These are phyloP conservation scores for Astropecten irregularis DNA, from an alignment of 53 echinoderm and acorn worm species.

Conservation along the genomic window DNA sequence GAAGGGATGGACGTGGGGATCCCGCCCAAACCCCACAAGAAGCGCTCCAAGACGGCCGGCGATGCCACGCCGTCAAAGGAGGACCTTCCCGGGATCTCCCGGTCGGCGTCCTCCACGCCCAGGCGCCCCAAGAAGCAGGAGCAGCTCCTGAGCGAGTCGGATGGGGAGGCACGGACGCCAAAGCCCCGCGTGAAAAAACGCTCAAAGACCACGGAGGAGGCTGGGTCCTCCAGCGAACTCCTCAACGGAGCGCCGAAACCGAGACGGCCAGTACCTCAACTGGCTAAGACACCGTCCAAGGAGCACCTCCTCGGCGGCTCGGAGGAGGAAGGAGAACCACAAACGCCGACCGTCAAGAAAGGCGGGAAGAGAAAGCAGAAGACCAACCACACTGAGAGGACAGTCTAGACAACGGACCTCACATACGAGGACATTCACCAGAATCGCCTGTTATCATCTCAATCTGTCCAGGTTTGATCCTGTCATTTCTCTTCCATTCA, in stretches of 20 bases:
- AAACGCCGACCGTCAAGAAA: conserved; percentile 48
- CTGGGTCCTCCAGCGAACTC: not conserved
- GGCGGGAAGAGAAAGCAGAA: conserved; percentile 79
- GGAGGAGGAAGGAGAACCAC: conserved; percentile 17
- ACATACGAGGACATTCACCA: too few relatives aligned
- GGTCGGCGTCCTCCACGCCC: conserved; percentile 34
- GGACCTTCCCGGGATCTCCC: not conserved
- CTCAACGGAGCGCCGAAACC: not conserved
- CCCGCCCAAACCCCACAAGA: conserved; percentile 37
- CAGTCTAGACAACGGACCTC: not conserved
- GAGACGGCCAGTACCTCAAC: not conserved
- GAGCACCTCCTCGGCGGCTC: conserved; percentile 51
- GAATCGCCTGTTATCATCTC: too few relatives aligned
- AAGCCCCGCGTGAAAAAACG: conserved; percentile 28
- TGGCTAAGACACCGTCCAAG: conserved; percentile 44
- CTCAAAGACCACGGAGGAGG: not conserved
- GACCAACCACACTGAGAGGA: conserved; percentile 52
- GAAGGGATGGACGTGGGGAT: conserved; percentile 22
- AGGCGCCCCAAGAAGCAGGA: not conserved
- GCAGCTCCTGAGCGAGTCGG: not conserved
- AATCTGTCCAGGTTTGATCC: too few relatives aligned
- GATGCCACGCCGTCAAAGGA: not conserved
- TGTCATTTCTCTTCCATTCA: too few relatives aligned
- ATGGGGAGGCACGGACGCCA: not conserved
- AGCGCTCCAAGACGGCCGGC: conserved; percentile 18